Evolutionary conservation across 2,113 vertebrate species (phyloP), one percentile per base, ranked within the genome.

Genomic region (Gymnocephalus cernua): DNA sequence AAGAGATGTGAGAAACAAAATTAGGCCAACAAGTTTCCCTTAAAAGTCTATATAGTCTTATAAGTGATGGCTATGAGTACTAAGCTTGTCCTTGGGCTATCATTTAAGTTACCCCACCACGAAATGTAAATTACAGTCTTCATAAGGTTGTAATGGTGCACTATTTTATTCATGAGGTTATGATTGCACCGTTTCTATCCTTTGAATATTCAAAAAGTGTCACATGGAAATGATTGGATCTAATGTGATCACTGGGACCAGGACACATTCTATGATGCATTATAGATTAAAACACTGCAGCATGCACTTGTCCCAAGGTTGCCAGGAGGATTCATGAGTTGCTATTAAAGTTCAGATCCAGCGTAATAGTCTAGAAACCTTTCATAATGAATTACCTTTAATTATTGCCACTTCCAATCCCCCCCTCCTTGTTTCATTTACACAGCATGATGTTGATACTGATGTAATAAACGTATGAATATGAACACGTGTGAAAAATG

Each of bases 161-260:
- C 78, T 93, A 86, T 90, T 89, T 94, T 90, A 93, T 93, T 94
- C 88, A 93, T 92, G 64, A 76, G 44, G 69, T 85, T 91, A 77
- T 90, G 88, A 95, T 94, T 92, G 89, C 83, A 83, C 54, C 62
- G 11, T 85, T 89, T 91, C 63, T 83, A 75, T 83, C 51, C 59
- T 88, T 87, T 89, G 88, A 93, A 93, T 92, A 91, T 93, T 92
- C 82, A 93, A 80, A 85, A 83, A 81, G 71, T 89, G 88, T 80
- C 87, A 86, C 80, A 72, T 83, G 66, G 62, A 88, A 90, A 88
- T 86, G 89, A 83, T 81, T 79, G 75, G 63, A 81, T 66, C 51
- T 85, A 83, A 86, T 82, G 85, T 63, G 85, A 86, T 91, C 77
- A 56, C 23, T 71, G 74, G 77, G 85, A 87, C 75, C 59, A 3